Evolutionary conservation across 1,140 invertebrate genomes (phyloP), one percentile per base, ranked within the genome.

Genomic region (Heliconius hermathena): DNA sequence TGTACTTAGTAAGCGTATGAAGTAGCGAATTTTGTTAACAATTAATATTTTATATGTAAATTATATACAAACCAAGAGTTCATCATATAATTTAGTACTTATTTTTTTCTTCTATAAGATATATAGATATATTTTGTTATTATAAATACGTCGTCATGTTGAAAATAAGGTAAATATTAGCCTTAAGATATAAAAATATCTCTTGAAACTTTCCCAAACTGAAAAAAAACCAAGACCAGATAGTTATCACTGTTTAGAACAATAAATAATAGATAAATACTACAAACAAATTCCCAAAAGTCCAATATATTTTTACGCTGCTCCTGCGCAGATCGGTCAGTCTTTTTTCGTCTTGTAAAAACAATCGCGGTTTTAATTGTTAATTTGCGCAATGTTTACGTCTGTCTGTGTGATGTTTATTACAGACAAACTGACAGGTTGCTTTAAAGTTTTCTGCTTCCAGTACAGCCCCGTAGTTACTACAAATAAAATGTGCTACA

Each of bases 331-430:
- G 74, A 79, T 80, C 77, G 70, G 36, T 73, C 52, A 49, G 76
- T 74, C 86, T 88, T 88, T 88, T 88, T 84, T 80, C 78, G 84
- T 84, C 84, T 85, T 81, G 74, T 54, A 82, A 76, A 88, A 88
- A 88, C 81, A 86, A 88, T 85, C 84, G 82, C 11, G 84, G 77
- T 83, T 87, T 87, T 88, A 87, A 87, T 87, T 86, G 86, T 80
- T 80, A 74, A 74, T 85, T 84, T 78, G 71, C 71, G 73, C 71
- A 6, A 26, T 66, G 60, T 66, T 66, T 66, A 66, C 26, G 60
- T 22, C 13, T 22, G 60, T 16, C 60, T 66, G 60, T 6, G 60
- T 66, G 54, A 84, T 49, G 74, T 73, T 78, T 78, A 36, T 70
- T 71, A 66, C 60, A 66, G 60, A 29, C 60, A 16, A 66, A 66